A percentile compares a stretch with the other conserved stretches of the same genome.
Conservation (phyloP, 2,888 invertebrate genomes). For the Agrochola circellaris region DNA sequence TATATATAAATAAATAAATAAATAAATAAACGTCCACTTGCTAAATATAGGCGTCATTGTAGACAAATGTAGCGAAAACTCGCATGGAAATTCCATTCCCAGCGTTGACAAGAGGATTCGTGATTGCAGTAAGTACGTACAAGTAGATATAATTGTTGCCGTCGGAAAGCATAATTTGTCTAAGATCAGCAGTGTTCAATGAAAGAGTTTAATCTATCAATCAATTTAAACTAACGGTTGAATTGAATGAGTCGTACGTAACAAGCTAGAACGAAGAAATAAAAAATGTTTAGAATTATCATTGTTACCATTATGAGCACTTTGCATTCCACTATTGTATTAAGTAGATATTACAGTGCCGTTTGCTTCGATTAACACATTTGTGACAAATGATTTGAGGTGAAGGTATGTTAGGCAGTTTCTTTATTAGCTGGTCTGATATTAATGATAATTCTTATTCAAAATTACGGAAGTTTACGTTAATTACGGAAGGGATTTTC, state of each 20-base stretch:
- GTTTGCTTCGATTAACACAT: slow-evolving; percentile 15
- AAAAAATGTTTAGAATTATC: slow-evolving; percentile 10
- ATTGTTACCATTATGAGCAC: slow-evolving; percentile 28
- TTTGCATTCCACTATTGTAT: slow-evolving; percentile 20
- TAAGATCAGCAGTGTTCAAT: not conserved
- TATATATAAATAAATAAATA: too few relatives aligned
- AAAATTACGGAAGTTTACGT: not conserved
- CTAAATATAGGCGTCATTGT: not conserved
- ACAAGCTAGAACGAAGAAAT: slow-evolving; percentile 7
- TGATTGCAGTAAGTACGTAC: not conserved
- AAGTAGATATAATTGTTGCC: not conserved
- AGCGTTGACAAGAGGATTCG: not conserved
- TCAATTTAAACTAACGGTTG: not conserved
- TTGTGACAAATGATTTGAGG: not conserved
- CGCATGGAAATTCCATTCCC: not conserved
- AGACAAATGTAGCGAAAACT: not conserved
- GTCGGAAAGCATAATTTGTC: not conserved
- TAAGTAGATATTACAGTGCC: slow-evolving; percentile 2
- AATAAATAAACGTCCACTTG: not conserved
- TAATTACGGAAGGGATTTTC: not conserved
- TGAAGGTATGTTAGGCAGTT: not conserved
- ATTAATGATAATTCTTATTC: not conserved
- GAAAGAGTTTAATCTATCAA: not conserved
- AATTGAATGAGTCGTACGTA: not conserved
- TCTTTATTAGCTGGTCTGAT: not conserved